phyloP scores from a whole-genome alignment of 2,113 vertebrate genomes.

The Rafetus swinhoei region DNA sequence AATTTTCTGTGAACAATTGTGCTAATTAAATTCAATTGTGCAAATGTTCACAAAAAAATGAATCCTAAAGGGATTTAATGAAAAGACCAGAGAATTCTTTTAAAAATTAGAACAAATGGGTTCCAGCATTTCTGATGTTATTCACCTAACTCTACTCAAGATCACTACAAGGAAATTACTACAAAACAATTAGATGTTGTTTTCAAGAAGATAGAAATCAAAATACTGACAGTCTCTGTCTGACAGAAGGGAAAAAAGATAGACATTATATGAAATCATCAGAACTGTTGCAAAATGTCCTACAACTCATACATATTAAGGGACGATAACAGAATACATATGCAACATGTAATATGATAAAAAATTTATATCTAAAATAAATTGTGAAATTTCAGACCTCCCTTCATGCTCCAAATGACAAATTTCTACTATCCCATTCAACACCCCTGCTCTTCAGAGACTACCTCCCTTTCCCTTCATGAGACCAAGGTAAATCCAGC shows the following conservation, averaged over 20 bases:
- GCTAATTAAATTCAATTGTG: neutral
- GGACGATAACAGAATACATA: too few species aligned
- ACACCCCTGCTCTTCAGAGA: rapidly evolving
- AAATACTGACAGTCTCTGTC: neutral
- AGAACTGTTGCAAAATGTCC: neutral
- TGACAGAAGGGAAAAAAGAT: neutral
- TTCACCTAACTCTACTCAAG: neutral
- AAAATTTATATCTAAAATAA: neutral
- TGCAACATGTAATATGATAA: rapidly evolving
- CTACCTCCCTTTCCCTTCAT: neutral
- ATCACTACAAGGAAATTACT: neutral
- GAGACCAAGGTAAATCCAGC: neutral
- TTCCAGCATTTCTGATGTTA: neutral
- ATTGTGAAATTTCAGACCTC: neutral
- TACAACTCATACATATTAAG: rapidly evolving
- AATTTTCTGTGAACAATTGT: neutral
- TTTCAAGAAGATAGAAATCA: neutral
- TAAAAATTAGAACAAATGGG: neutral
- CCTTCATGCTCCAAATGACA: neutral
- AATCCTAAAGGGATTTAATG: neutral
- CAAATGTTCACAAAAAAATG: neutral
- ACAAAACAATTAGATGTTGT: neutral
- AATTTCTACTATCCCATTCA: neutral
- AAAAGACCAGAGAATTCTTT: neutral
- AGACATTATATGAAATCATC: neutral